Evolutionary conservation across 2,797 vertebrate genomes (phyloP).

Genomic region (Macroramphosus scolopax): DNA sequence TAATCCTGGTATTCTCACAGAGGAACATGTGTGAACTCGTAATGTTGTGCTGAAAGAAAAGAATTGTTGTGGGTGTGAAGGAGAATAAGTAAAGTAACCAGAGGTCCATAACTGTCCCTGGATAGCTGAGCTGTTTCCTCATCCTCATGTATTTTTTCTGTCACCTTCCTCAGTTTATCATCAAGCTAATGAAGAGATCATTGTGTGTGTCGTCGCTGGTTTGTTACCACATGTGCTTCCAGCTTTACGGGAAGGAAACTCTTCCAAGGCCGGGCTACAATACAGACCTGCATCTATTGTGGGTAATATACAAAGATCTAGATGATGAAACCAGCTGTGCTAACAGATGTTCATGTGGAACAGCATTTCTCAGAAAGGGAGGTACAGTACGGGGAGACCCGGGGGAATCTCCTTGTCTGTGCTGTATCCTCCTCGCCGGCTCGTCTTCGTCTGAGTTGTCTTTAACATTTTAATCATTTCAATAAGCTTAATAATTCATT

Average conservation of each 20-base stretch:
- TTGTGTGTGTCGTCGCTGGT: conserved; percentile 18
- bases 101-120: conserved; percentile 5
- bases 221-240: conserved; percentile 30
- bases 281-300: conserved; percentile 42
- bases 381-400: conserved; percentile 36
- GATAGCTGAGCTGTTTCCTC: conserved; percentile 19
- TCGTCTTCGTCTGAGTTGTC: conserved; percentile 28
- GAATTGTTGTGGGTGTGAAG: no score
- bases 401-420: conserved; percentile 46
- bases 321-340: conserved; percentile 69
- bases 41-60: no score
- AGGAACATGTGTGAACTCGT: no score
- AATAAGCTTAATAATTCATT: conserved; percentile 31
- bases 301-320: conserved; percentile 49
- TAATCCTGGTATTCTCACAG: no score
- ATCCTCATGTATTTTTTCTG: conserved; percentile 20
- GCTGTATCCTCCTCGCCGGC: conserved; percentile 40
- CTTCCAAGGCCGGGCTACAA: conserved; percentile 50
- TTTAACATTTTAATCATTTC: conserved; percentile 37
- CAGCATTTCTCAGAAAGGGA: conserved; percentile 46
- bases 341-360: conserved; percentile 70
- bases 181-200: conserved; percentile 41
- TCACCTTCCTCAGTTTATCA: conserved; percentile 18
- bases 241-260: conserved; percentile 37
- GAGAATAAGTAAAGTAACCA: no score